Evolutionary conservation across 92 coral and sea anemone species (phyloP).

Genomic region (Umimayanthus chanpuru): DNA sequence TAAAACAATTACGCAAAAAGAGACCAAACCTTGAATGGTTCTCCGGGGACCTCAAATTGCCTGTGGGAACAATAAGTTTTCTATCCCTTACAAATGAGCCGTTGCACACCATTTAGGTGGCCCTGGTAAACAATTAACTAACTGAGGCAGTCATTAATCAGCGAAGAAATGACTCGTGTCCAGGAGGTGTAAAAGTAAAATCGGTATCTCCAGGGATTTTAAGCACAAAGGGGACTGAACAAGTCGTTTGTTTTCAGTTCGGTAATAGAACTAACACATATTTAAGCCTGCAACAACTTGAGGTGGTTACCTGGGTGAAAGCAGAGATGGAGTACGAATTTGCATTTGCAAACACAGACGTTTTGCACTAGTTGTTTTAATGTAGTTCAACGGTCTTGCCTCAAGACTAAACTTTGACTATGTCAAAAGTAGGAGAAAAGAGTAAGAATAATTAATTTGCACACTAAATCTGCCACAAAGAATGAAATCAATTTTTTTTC

Average conservation of each 20-base stretch:
- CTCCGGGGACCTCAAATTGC: conserved; percentile 34
- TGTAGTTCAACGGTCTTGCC: neutral
- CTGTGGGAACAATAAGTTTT: conserved; percentile 11
- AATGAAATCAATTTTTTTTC: neutral
- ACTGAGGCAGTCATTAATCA: neutral
- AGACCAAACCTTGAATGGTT: neutral
- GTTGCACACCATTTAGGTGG: neutral
- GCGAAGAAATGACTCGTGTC: conserved; percentile 23
- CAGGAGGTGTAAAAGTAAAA: neutral
- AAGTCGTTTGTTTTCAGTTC: neutral
- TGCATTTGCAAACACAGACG: neutral
- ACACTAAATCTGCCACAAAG: neutral
- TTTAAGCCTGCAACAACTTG: neutral
- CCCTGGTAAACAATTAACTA: conserved; percentile 1
- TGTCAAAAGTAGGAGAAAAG: neutral
- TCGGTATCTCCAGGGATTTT: neutral
- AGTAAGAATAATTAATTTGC: conserved; percentile 42
- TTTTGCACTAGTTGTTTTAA: neutral
- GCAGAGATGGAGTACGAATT: neutral
- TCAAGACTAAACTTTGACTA: neutral
- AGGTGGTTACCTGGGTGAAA: neutral
- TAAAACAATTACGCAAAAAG: conserved; percentile 32
- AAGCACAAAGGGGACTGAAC: neutral
- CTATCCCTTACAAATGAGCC: neutral
- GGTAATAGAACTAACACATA: neutral